A percentile compares a stretch with the other conserved stretches of the same genome.
Conservation (phyloP, 2,888 invertebrate species). For the Diplolepis rosae region DNA sequence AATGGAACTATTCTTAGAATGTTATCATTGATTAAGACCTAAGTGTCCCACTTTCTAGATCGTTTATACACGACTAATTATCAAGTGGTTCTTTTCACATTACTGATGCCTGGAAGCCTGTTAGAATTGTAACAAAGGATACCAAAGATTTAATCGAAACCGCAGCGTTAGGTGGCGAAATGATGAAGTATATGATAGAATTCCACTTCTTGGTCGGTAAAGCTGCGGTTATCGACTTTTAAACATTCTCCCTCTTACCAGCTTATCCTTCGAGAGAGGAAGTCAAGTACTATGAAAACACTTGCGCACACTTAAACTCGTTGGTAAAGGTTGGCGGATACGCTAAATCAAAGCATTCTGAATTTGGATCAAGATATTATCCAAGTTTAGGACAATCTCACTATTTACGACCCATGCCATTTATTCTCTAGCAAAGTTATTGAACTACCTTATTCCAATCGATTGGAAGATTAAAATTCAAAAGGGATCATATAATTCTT, state of each 20-base stretch:
- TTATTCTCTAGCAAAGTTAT: background rate
- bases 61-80: too few relatives aligned
- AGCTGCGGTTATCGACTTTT: constrained; percentile 43
- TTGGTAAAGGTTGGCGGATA: constrained; percentile 22
- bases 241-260: constrained; percentile 47
- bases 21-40: background rate
- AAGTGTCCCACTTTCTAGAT: too few relatives aligned
- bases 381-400: background rate
- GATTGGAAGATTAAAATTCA: too few relatives aligned
- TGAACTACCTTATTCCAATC: background rate
- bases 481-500: too few relatives aligned
- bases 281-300: background rate
- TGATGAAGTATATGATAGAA: background rate
- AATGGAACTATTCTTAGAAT: background rate
- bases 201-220: constrained; percentile 48
- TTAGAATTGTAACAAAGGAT: background rate
- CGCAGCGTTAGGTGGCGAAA: background rate
- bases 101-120: background rate
- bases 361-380: background rate
- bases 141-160: background rate
- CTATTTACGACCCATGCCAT: background rate
- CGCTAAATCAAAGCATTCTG: background rate
- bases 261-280: constrained; percentile 48
- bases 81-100: too few relatives aligned
- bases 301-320: constrained; percentile 14